Base-by-base conservation (phyloP, 2,113 vertebrate genomes). In the Phalacrocorax carbo region DNA sequence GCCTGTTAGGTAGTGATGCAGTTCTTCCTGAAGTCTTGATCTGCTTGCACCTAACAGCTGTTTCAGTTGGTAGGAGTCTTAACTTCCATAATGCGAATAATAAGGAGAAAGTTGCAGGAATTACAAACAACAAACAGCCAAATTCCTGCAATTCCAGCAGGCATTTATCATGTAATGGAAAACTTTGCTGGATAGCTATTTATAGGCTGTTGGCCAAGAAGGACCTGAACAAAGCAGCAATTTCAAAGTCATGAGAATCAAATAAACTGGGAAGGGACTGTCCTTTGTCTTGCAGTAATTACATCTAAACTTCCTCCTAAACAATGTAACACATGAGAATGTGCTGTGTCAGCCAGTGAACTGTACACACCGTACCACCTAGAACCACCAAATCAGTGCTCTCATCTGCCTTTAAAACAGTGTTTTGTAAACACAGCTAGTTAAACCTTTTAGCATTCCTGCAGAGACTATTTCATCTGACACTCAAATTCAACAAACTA, bases 51-150 rank as follows among this genome's bases (percentile, higher is more conserved):
- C 71, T 29, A 65, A 58, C 88, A 97, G 93, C 82, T 94, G 86
- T 79, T 96, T 80, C 91, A 88, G 72, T 15, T 76, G 79, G 46
- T 54, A 20, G 27, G 40, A 78, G 54, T 51, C 68, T 66, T 66
- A 60, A 61, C 5, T 4, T 80, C 85, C 66, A 26, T 15, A 36
- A 52, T 27, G 60, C 0, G 2, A 92, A 7, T 40, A 79, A 51
- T 8, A 52, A 82, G 34, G 89, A 95, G 89, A 95, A 97, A 93
- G 87, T 51, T 88, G n/a, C 82, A 90, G 79, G 75, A 88, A 77
- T 36, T 70, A 51, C 81, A 93, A 91, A 87, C 46, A 87, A 52
- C 42, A 93, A 90, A 75, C 87, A 76, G 42, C 55, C 79, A 38
- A n/a, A 48, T 95, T 95, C 94, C 91, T 93, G 64, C 75, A 78